Conservation (phyloP, 1,140 invertebrate genomes). For the Philaenus spumarius region DNA sequence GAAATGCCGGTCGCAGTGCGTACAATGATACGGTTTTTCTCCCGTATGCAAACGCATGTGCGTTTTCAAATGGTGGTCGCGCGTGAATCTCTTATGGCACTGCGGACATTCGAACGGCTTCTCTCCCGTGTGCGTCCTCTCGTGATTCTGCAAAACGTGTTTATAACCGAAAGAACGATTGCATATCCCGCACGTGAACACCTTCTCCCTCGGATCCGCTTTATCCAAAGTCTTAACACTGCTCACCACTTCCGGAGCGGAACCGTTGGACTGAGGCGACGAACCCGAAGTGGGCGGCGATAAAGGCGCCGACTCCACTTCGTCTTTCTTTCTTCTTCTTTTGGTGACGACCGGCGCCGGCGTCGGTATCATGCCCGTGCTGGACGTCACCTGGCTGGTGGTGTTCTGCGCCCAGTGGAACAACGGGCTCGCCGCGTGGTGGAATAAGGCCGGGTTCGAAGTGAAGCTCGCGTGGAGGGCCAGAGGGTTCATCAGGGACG, state of each 20-base stretch:
- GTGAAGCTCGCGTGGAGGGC: slow-evolving; percentile 13
- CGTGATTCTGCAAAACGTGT: slow-evolving; percentile 92
- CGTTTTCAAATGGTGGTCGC: slow-evolving; percentile 92
- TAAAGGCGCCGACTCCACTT: slow-evolving; percentile 16
- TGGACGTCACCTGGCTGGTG: slow-evolving; percentile 7
- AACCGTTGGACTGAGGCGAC: slow-evolving; percentile 17
- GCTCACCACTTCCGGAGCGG: slow-evolving; percentile 1
- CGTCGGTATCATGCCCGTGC: background rate
- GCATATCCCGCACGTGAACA: slow-evolving; percentile 83
- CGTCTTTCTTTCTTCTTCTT: slow-evolving; percentile 8
- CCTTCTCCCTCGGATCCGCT: slow-evolving; percentile 58
- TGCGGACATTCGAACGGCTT: slow-evolving; percentile 93
- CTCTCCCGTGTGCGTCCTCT: slow-evolving; percentile 93
- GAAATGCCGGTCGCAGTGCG: slow-evolving; percentile 84
- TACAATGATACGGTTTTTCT: slow-evolving; percentile 88
- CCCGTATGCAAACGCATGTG: slow-evolving; percentile 90
- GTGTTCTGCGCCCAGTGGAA: background rate
- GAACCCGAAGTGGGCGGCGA: slow-evolving; percentile 24
- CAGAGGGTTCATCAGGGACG: slow-evolving; percentile 15
- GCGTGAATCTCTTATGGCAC: slow-evolving; percentile 91
- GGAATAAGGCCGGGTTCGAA: slow-evolving; percentile 2
- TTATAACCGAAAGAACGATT: slow-evolving; percentile 87
- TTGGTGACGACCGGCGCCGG: background rate
- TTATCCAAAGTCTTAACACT: slow-evolving; percentile 12
- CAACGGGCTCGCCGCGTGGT: background rate